Conservation (phyloP, 2,113 vertebrate genomes). For the Nannospalax galili region DNA sequence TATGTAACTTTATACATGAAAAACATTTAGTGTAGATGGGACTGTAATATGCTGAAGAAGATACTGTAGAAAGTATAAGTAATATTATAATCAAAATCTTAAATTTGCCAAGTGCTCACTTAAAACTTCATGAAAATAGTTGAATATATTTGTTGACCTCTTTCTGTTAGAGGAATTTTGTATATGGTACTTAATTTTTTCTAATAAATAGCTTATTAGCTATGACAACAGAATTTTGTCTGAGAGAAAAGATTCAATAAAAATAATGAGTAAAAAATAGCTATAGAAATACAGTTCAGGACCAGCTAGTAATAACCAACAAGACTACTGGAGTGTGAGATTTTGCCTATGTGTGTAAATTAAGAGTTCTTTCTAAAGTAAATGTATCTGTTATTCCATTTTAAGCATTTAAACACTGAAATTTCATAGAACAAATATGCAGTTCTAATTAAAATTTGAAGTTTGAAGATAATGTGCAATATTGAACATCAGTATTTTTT, state of each 20-base stretch:
- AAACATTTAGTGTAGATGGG: background rate
- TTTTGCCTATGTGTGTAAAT: background rate
- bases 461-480: background rate
- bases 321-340: background rate
- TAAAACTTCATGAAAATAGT: too few relatives aligned
- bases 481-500: background rate
- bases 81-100: background rate
- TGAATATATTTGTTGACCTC: too few relatives aligned
- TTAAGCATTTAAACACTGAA: background rate
- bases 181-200: too few relatives aligned
- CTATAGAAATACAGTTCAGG: background rate
- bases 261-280: background rate
- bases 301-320: background rate
- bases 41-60: background rate
- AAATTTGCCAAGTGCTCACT: too few relatives aligned
- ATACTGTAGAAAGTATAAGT: background rate
- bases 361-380: background rate
- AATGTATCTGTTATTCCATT: background rate
- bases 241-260: background rate
- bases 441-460: constrained; percentile 42
- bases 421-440: constrained; percentile 3
- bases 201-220: too few relatives aligned
- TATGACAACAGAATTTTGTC: background rate
- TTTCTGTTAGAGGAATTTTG: too few relatives aligned
- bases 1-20: constrained; percentile 1